Evolutionary conservation across 2,888 invertebrate species (phyloP).

Genomic region (Odontocolon sp.): DNA sequence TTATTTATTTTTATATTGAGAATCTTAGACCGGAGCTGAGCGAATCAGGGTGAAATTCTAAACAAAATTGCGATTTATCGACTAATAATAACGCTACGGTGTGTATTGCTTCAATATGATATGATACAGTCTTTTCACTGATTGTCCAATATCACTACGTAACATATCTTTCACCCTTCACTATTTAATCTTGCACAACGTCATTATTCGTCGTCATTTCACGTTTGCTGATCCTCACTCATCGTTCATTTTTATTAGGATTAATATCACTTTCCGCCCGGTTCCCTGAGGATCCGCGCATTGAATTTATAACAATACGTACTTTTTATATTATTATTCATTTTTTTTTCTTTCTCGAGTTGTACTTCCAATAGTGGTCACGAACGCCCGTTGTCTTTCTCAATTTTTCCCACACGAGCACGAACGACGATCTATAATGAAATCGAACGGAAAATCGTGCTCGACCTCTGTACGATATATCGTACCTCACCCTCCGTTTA

Average conservation of each 20-base stretch:
- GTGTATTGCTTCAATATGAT: constrained; percentile 79
- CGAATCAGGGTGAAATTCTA: constrained; percentile 13
- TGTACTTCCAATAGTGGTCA: constrained; percentile 51
- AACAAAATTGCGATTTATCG: constrained; percentile 12
- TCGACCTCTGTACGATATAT: constrained; percentile 6
- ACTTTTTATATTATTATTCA: constrained; percentile 46
- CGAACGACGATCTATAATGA: constrained; percentile 30
- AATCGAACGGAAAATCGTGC: constrained; percentile 51
- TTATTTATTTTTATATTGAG: no score
- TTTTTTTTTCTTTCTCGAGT: constrained; percentile 34
- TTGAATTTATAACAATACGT: constrained; percentile 61
- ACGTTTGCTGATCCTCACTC: background rate
- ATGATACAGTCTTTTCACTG: constrained; percentile 81
- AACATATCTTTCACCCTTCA: constrained; percentile 53
- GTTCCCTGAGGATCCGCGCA: constrained; percentile 62
- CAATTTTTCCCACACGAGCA: constrained; percentile 35
- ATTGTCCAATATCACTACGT: constrained; percentile 81
- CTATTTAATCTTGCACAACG: constrained; percentile 29
- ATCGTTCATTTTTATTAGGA: constrained; percentile 73
- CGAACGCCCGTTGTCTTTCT: constrained; percentile 45
- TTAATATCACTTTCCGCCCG: constrained; percentile 79
- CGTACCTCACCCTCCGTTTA: constrained; percentile 6
- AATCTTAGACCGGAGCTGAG: no score
- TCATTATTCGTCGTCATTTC: constrained; percentile 29
- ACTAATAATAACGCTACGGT: constrained; percentile 60